Base-by-base conservation (phyloP, 2,888 invertebrate genomes). In the Opisthograptis luteolata region DNA sequence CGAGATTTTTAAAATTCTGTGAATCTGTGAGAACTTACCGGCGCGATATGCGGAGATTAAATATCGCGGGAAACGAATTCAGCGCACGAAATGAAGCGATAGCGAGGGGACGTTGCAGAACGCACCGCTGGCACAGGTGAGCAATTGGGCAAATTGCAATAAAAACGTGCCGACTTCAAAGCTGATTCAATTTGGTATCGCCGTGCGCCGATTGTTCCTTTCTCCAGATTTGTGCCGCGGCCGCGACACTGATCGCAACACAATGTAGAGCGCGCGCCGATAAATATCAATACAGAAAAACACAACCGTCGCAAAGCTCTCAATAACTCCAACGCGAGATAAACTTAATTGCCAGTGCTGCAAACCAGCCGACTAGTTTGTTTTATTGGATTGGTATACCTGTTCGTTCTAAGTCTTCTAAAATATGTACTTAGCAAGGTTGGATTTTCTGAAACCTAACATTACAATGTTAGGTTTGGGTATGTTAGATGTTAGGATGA, bases 1-100 rank as follows among this genome's bases (percentile, higher is more conserved):
- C 58, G 61, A 64, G 68, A 86, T 84, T 78, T 82, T 83, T 79
- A 57, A 71, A 68, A 87, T 84, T 81, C 75, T 74, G 70, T 55
- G 66, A 72, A 69, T 64, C 69, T 79, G 81, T 83, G 84, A 76
- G 81, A 84, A 80, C 73, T 62, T 48, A 60, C 60, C 60, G 60
- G 58, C 51, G 60, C 52, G 61, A 55, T 53, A 20, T 53, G 53
- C 37, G 39, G 40, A 39, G 66, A 64, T 66, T 66, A 62, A 60
- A 67, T 66, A 48, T 62, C 61, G 64, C 57, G 59, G 65, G 60
- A 66, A 71, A 70, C 55, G 54, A 65, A 69, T 68, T 53, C 49
- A 41, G 51, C 60, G 60, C 63, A 36, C 12, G 60, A 64, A 69
- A 72, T 74, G 64, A 71, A 75, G 72, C 61, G 66, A 60, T 73